A percentile compares a stretch with the other conserved stretches of the same genome.
Evolutionary conservation across 2,113 vertebrate species (phyloP).

Genomic region (Atherinomorus stipes): DNA sequence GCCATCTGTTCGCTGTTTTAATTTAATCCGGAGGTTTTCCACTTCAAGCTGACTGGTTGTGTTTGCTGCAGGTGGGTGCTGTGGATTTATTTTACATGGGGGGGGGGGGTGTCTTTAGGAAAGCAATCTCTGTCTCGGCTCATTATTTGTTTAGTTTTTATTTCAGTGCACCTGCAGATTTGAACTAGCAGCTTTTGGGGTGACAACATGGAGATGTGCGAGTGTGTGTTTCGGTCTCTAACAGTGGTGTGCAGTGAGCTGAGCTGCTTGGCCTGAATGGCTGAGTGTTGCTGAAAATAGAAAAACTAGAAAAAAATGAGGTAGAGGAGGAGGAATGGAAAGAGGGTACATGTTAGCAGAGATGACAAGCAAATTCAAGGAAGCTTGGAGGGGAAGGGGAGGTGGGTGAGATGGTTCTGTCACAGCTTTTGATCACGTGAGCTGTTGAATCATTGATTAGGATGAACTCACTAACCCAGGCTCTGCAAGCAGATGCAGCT

Average conservation of each 20-base stretch:
- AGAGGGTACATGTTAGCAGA: constrained; percentile 20
- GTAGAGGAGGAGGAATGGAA: neutral
- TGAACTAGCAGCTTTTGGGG: neutral
- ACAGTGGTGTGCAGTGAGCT: constrained; percentile 12
- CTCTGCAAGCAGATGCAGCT: constrained; percentile 17
- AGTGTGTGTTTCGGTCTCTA: constrained; percentile 19
- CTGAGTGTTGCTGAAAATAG: constrained; percentile 77
- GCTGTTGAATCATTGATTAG: constrained; percentile 66
- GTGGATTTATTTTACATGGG: constrained; percentile 6
- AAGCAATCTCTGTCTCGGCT: neutral
- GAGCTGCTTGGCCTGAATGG: constrained; percentile 63
- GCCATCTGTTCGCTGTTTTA: constrained; percentile 63
- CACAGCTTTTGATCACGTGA: constrained; percentile 49
- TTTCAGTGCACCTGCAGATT: constrained; percentile 7
- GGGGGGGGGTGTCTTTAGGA: neutral
- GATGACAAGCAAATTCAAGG: constrained; percentile 44
- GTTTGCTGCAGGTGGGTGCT: constrained; percentile 10
- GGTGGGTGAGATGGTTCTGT: constrained; percentile 22
- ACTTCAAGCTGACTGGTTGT: constrained; percentile 16
- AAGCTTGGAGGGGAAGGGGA: constrained; percentile 11
- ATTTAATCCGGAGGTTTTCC: constrained; percentile 50
- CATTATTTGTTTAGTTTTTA: neutral
- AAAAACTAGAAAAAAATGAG: constrained; percentile 40
- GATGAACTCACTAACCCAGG: constrained; percentile 45
- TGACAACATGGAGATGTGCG: neutral